These are phyloP conservation scores for Paradisaea rubra DNA, from an alignment of 2,113 vertebrate genomes.

Conservation along the genomic window DNA sequence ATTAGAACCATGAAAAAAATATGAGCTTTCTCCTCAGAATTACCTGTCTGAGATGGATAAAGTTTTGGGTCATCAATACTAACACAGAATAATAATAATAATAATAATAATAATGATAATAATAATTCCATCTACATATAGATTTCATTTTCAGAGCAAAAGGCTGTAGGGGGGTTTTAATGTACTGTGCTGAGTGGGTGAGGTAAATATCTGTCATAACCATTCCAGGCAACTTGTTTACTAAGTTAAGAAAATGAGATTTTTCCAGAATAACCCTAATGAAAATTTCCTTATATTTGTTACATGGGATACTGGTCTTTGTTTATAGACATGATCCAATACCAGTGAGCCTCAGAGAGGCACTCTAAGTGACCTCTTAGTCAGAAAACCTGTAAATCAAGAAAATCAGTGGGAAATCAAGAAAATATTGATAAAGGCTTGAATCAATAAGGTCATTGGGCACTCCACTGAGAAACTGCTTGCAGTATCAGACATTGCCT, in stretches of 20 bases:
- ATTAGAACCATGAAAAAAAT: neutral
- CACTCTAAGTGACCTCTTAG: neutral
- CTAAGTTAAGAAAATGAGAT: neutral
- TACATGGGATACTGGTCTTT: neutral
- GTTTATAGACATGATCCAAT: neutral
- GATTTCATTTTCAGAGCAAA: neutral
- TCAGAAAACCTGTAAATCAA: neutral
- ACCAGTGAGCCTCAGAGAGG: neutral
- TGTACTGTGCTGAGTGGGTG: neutral
- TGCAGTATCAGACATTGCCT: neutral
- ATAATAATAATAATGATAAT: neutral
- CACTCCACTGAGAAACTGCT: neutral
- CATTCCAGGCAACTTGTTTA: neutral
- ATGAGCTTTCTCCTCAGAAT: neutral
- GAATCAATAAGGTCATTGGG: neutral
- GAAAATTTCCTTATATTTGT: neutral
- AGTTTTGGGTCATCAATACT: neutral
- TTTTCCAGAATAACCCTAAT: neutral
- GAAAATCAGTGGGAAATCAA: neutral
- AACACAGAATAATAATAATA: neutral
- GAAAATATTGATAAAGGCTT: neutral
- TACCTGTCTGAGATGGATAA: neutral
- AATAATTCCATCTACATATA: neutral
- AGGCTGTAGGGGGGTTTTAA: neutral
- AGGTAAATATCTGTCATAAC: neutral